These are phyloP conservation scores for Thinocorus orbignyianus DNA, from an alignment of 2,113 vertebrate species.

Conservation along the genomic window DNA sequence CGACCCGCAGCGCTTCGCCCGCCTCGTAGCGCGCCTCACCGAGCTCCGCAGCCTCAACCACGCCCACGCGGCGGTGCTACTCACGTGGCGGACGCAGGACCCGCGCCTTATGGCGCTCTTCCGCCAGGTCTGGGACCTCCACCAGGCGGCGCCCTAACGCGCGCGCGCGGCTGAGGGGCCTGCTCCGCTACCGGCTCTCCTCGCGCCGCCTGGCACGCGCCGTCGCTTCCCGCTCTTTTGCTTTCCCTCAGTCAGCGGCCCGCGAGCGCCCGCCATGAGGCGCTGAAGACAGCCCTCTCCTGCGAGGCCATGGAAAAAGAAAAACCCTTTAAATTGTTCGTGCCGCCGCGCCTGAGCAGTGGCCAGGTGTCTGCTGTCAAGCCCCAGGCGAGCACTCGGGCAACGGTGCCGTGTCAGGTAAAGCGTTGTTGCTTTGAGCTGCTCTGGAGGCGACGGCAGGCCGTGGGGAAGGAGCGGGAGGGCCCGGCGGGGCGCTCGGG, in stretches of 20 bases:
- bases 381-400: constrained; percentile 21
- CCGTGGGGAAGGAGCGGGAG: background rate
- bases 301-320: background rate
- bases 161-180: background rate
- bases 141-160: background rate
- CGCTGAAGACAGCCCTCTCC: rapidly evolving
- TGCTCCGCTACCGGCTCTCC: background rate
- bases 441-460: background rate
- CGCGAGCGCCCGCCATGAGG: rapidly evolving
- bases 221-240: background rate
- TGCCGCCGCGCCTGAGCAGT: constrained; percentile 49
- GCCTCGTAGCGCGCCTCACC: constrained; percentile 85
- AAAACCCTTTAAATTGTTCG: constrained; percentile 15
- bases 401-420: background rate
- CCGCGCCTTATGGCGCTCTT: constrained; percentile 54
- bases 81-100: constrained; percentile 61
- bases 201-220: background rate
- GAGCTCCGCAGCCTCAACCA: constrained; percentile 89
- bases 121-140: constrained; percentile 72
- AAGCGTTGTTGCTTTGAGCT: rapidly evolving
- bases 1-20: constrained; percentile 85
- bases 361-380: constrained; percentile 60
- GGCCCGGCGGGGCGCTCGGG: too few relatives aligned
- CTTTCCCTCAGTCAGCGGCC: background rate
- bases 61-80: constrained; percentile 85